A percentile compares a stretch with the other conserved stretches of the same genome.
Evolutionary conservation across 2,888 invertebrate species (phyloP).

Genomic region (Plagodis dolabraria): DNA sequence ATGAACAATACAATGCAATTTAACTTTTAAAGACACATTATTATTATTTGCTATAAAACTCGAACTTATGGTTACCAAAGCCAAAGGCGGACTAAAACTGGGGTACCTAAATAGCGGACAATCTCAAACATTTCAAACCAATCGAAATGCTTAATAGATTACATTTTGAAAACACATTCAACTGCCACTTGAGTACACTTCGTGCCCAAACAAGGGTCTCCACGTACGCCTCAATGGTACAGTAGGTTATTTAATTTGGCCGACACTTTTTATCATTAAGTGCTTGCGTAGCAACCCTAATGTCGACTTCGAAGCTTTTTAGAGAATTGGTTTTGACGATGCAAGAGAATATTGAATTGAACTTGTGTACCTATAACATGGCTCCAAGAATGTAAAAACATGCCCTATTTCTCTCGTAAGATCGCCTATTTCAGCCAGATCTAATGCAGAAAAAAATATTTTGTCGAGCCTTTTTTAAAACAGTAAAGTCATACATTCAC

Average conservation of each 20-base stretch:
- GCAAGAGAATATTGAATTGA: neutral
- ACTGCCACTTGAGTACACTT: slow-evolving; percentile 28
- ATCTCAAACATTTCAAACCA: slow-evolving; percentile 1
- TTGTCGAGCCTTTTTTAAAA: no score
- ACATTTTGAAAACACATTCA: slow-evolving; percentile 45
- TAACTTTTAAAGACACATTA: no score
- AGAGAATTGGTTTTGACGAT: slow-evolving; percentile 9
- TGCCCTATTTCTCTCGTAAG: neutral
- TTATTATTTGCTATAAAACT: neutral
- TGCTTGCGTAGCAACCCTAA: slow-evolving; percentile 46
- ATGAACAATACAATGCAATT: no score
- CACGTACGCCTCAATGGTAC: slow-evolving; percentile 42
- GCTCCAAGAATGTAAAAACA: neutral
- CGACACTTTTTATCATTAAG: slow-evolving; percentile 55
- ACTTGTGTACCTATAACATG: no score
- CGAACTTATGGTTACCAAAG: neutral
- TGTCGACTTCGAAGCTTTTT: slow-evolving; percentile 3
- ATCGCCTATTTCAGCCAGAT: no score
- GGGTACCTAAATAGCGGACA: neutral
- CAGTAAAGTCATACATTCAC: no score
- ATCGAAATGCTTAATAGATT: slow-evolving; percentile 21
- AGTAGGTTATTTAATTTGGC: slow-evolving; percentile 60
- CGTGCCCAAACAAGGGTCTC: slow-evolving; percentile 24
- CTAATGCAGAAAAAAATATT: no score
- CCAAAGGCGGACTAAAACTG: no score